Percentiles rank a stretch among this genome's conserved stretches.
phyloP scores from a whole-genome alignment of 2,797 vertebrate genomes.

The Scomberomorus guttatus region DNA sequence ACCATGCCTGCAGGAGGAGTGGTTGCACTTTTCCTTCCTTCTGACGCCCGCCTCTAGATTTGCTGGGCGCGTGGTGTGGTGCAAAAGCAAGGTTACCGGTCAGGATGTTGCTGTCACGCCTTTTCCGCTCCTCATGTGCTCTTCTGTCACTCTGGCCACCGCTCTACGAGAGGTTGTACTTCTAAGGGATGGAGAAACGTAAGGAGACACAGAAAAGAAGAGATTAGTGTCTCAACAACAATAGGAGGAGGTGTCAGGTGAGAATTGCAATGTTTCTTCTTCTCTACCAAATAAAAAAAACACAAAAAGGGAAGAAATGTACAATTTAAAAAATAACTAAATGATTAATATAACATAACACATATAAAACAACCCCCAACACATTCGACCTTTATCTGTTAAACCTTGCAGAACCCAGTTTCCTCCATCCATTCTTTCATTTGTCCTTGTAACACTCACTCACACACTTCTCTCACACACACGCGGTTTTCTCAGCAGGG shows the following conservation, averaged over 20 bases:
- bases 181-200: slow-evolving; percentile 30
- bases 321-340: background rate
- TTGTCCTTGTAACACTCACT: background rate
- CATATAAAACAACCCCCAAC: background rate
- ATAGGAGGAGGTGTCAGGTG: background rate
- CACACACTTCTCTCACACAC: slow-evolving; percentile 1
- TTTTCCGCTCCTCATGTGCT: slow-evolving; percentile 79
- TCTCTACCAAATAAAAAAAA: background rate
- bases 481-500: slow-evolving; percentile 7
- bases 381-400: slow-evolving; percentile 1
- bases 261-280: background rate
- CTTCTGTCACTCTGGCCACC: slow-evolving; percentile 61
- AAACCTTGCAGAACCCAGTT: background rate
- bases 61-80: slow-evolving; percentile 40
- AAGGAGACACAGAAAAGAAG: slow-evolving; percentile 5
- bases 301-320: background rate
- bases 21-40: slow-evolving; percentile 71
- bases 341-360: background rate
- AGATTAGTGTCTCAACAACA: background rate
- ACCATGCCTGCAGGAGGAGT: slow-evolving; percentile 81
- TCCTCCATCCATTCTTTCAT: background rate
- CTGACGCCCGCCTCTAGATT: slow-evolving; percentile 64
- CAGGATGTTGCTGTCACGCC: slow-evolving; percentile 69
- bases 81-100: slow-evolving; percentile 66
- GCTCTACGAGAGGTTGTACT: slow-evolving; percentile 46